Percentiles rank a stretch among this genome's conserved stretches.
Evolutionary conservation across 2,113 vertebrate species (phyloP).

Genomic region (Vombatus ursinus): DNA sequence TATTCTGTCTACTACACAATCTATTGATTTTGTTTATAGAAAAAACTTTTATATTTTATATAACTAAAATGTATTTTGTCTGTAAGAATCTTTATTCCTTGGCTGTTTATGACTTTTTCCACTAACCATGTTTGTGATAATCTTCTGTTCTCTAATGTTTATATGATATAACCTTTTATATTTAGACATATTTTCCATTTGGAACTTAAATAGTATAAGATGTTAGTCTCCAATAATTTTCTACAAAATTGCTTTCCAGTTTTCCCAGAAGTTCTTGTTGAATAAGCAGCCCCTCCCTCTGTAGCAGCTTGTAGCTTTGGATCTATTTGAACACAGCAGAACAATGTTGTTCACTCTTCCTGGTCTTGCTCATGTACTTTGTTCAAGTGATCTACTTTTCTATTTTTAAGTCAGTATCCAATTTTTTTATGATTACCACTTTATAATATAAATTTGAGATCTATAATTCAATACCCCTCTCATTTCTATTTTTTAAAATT

Average conservation of each 20-base stretch:
- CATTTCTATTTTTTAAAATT: not conserved
- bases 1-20: not conserved
- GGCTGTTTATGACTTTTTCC: not conserved
- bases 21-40: not conserved
- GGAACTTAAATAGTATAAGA: not conserved
- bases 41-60: not conserved
- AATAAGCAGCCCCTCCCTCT: not conserved
- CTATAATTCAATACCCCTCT: not conserved
- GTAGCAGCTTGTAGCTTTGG: not conserved
- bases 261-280: not conserved
- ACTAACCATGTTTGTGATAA: not conserved
- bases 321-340: not conserved
- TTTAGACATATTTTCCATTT: not conserved
- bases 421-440: not conserved
- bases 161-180: not conserved
- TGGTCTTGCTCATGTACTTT: not conserved
- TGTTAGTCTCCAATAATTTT: not conserved
- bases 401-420: not conserved
- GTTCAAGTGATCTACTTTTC: not conserved
- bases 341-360: not conserved
- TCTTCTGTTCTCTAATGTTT: not conserved
- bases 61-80: not conserved
- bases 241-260: not conserved
- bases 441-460: not conserved
- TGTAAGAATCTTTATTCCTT: not conserved